Conservation (phyloP, 2,888 invertebrate genomes). For the Drosophila austrosaltans region DNA sequence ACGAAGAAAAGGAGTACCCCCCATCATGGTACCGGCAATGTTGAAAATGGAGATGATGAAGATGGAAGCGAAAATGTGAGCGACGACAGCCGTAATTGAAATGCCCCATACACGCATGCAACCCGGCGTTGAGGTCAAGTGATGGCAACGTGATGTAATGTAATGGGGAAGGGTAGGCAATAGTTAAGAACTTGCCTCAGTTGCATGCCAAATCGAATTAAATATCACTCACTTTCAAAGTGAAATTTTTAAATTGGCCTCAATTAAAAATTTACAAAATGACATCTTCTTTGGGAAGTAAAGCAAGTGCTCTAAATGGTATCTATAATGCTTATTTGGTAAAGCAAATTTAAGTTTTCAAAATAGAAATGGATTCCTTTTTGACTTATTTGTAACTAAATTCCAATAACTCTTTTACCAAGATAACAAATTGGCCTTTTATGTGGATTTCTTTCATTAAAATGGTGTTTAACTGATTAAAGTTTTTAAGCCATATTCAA, state of each 20-base stretch:
- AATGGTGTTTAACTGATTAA: no score
- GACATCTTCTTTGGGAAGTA: background rate
- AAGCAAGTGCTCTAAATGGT: no score
- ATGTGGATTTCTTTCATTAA: no score
- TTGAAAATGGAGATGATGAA: slow-evolving; percentile 10
- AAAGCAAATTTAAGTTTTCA: background rate
- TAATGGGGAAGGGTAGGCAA: background rate
- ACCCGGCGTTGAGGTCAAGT: background rate
- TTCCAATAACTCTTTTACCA: no score
- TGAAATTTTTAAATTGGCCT: background rate
- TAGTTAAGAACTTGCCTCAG: background rate
- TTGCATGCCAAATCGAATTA: slow-evolving; percentile 6
- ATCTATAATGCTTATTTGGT: no score
- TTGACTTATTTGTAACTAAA: no score
- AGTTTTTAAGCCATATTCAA: no score
- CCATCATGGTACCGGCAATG: background rate
- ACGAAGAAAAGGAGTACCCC: no score
- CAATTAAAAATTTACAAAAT: slow-evolving; percentile 2
- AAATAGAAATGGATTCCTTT: background rate
- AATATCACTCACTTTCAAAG: slow-evolving; percentile 2
- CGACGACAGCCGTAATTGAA: slow-evolving; percentile 33
- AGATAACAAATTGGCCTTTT: no score
- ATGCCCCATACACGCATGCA: slow-evolving; percentile 11
- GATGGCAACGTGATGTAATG: background rate
- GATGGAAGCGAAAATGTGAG: slow-evolving; percentile 8